Conservation (phyloP, 2,797 vertebrate species). For the Xenopus petersii region DNA sequence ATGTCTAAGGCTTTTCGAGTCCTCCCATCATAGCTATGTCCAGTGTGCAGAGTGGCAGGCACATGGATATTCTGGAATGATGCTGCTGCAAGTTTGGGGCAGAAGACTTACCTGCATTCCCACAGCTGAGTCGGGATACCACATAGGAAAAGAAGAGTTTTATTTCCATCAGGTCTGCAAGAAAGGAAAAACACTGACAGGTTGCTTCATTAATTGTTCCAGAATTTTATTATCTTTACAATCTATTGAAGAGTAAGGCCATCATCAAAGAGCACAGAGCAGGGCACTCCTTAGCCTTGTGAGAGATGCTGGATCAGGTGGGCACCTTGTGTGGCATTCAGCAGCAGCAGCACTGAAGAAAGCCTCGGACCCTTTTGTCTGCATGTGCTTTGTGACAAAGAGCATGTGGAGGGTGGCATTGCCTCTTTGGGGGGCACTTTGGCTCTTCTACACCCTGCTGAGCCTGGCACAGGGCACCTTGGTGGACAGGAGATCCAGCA, state of each 20-base stretch:
- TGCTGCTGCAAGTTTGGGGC: slow-evolving; percentile 10
- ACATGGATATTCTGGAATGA: slow-evolving; percentile 16
- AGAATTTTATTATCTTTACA: too few relatives aligned
- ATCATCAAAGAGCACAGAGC: not conserved
- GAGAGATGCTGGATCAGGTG: not conserved
- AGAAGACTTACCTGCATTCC: slow-evolving; percentile 1
- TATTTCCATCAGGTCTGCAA: not conserved
- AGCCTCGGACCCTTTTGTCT: slow-evolving; percentile 6
- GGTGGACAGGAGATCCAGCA: slow-evolving; percentile 70
- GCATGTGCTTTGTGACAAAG: slow-evolving; percentile 19
- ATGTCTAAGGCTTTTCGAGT: not conserved
- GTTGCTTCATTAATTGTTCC: not conserved
- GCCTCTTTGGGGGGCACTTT: slow-evolving; percentile 56
- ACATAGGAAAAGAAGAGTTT: not conserved
- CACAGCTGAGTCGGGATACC: not conserved
- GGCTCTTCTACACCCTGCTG: slow-evolving; percentile 49
- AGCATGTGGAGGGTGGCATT: slow-evolving; percentile 61
- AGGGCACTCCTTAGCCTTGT: not conserved
- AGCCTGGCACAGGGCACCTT: slow-evolving; percentile 68
- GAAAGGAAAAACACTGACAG: not conserved
- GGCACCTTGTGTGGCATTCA: not conserved
- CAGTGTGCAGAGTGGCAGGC: not conserved
- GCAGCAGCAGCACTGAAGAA: not conserved
- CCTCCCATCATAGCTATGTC: not conserved
- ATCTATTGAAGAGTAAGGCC: too few relatives aligned